phyloP scores from a whole-genome alignment of 2,888 invertebrate species.

The Heliconius sara region DNA sequence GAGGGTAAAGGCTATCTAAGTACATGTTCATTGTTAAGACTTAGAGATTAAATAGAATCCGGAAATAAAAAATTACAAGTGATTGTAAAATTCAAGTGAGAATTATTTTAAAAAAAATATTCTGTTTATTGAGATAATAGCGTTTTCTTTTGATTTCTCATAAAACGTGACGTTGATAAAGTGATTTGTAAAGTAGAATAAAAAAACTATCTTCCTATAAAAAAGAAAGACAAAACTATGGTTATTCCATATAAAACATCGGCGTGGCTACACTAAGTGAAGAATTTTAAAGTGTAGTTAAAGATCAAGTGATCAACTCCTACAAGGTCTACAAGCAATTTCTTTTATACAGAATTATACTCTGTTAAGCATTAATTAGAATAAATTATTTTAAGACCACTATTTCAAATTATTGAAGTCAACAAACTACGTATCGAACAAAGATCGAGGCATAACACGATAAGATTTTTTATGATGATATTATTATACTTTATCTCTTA shows the following conservation, averaged over 20 bases:
- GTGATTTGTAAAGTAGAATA: too few species aligned
- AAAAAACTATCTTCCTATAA: too few species aligned
- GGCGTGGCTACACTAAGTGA: too few species aligned
- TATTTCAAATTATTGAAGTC: conserved; percentile 3
- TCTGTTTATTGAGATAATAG: neutral
- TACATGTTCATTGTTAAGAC: conserved; percentile 1
- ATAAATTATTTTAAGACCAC: neutral
- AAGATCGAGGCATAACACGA: neutral
- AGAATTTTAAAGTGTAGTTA: too few species aligned
- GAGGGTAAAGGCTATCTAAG: neutral
- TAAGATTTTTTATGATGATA: conserved; percentile 5
- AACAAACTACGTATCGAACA: conserved; percentile 17
- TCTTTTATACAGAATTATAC: neutral
- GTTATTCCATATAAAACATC: too few species aligned
- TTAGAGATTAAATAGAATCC: neutral
- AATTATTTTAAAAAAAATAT: neutral
- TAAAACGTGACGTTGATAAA: neutral
- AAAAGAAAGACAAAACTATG: too few species aligned
- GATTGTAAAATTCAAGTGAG: neutral
- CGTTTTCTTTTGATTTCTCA: neutral
- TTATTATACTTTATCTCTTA: conserved; percentile 3
- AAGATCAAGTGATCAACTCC: too few species aligned
- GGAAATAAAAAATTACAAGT: neutral
- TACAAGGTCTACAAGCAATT: neutral
- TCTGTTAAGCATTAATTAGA: neutral